Evolutionary conservation across 2,797 vertebrate genomes (phyloP).

Genomic region (Onychomys arenicola): DNA sequence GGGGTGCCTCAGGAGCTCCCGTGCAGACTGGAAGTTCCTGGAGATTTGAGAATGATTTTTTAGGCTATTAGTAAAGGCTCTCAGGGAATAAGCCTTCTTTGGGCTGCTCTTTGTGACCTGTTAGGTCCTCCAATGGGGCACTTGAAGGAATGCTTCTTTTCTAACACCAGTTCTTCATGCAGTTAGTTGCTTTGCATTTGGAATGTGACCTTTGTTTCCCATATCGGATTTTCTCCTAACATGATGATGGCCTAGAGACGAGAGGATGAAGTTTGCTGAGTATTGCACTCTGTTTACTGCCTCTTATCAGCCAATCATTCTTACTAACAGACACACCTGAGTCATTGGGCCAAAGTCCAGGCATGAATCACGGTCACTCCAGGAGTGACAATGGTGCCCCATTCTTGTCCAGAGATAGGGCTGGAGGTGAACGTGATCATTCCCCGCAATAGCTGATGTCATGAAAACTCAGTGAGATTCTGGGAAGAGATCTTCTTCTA

Average conservation of each 20-base stretch:
- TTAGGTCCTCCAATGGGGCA: not conserved
- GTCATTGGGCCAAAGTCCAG: not conserved
- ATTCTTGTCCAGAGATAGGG: not conserved
- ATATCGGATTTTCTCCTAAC: not conserved
- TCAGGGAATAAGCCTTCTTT: not conserved
- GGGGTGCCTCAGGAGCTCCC: not conserved
- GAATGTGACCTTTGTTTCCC: not conserved
- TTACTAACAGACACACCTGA: not conserved
- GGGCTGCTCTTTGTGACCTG: not conserved
- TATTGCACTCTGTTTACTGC: accelerated
- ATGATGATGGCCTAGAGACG: no score
- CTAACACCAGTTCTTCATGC: not conserved
- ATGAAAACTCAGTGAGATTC: not conserved
- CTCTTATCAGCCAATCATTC: not conserved
- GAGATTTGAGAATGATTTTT: not conserved
- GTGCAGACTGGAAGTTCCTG: not conserved
- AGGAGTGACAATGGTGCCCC: not conserved
- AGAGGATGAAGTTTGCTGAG: no score
- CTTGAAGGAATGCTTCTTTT: not conserved
- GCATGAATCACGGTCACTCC: not conserved
- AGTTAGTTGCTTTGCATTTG: not conserved
- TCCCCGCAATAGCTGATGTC: not conserved
- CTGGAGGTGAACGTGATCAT: not conserved
- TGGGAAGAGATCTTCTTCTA: not conserved
- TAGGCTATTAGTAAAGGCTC: not conserved